Evolutionary conservation across 2,888 invertebrate genomes (phyloP).

Genomic region (Sepioteuthis lessoniana): DNA sequence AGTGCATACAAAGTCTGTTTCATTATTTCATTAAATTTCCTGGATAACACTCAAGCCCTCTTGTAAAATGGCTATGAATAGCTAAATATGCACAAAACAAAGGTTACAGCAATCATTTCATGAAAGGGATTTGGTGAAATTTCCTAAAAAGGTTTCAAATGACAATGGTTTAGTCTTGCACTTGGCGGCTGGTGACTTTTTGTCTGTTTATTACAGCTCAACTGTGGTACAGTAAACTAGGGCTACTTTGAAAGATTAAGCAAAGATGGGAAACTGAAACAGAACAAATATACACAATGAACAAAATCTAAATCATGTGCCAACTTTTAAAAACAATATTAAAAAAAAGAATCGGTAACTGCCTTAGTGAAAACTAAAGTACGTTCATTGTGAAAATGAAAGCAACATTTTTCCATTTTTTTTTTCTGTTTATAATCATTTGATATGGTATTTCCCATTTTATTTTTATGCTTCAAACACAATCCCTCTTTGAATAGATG

Average conservation of each 20-base stretch:
- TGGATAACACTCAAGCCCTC: not conserved
- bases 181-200: not conserved
- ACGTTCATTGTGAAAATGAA: not conserved
- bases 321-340: not conserved
- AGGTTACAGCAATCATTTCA: slow-evolving; percentile 10
- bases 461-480: not conserved
- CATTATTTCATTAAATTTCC: not conserved
- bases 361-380: not conserved
- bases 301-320: not conserved
- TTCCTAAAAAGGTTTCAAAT: not conserved
- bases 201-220: not conserved
- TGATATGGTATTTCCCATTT: not conserved
- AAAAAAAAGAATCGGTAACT: not conserved
- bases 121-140: not conserved
- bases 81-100: not conserved
- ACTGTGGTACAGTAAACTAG: not conserved
- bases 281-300: not conserved
- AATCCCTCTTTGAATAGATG: not conserved
- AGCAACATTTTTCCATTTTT: not conserved
- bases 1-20: not conserved
- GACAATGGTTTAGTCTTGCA: not conserved
- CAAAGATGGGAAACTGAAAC: not conserved
- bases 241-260: not conserved
- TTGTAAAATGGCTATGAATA: not conserved
- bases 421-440: not conserved